Base-by-base conservation (phyloP, 2,888 invertebrate species). In the Nezara viridula region DNA sequence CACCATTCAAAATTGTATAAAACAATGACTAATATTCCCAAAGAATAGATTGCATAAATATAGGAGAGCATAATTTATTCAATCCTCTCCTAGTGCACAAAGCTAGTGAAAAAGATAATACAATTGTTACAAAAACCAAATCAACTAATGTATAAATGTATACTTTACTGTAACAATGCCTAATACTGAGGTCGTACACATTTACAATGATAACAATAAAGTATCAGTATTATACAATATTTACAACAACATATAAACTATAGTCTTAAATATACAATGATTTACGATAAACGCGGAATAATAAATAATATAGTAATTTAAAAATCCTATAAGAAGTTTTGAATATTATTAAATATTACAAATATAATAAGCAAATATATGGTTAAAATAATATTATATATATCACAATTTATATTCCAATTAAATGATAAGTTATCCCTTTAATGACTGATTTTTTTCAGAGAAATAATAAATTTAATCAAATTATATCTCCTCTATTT, bases 231-330 rank as follows among this genome's bases (percentile, higher is more conserved):
- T 44, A 81, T 81, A 81, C 81, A 81, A 81, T 81, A 81, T 81
- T 81, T 81, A 81, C 81, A 81, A 73, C 73, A 73, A 81, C 81
- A 47, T 81, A 81, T 47, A 81, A 81, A 81, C 81, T 81, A 81
- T 47, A 40, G 81, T 44, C 44, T 81, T 40, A 47, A 81, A 81
- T 81, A 81, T 81, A 81, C 81, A 81, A 81, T 14, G 21, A 37
- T 73, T 73, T 44, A 16, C 40, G 44, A 81, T 5, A 24, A n/a
- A 81, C 81, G 44, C 2, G 37, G 24, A 81, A 81, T 81, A 81
- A 81, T 81, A 81, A 81, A 44, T 81, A 81, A 81, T 44, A 77
- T 44, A 77, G 24, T 19, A 77, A 40, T 40, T 24, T 73, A 73
- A 21, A 27, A 77, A 40, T 40, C 12, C 21, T 24, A 40, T 40